Percentiles rank a stretch among this genome's conserved stretches.
Conservation (phyloP, 2,113 vertebrate species). For the Upupa epops region DNA sequence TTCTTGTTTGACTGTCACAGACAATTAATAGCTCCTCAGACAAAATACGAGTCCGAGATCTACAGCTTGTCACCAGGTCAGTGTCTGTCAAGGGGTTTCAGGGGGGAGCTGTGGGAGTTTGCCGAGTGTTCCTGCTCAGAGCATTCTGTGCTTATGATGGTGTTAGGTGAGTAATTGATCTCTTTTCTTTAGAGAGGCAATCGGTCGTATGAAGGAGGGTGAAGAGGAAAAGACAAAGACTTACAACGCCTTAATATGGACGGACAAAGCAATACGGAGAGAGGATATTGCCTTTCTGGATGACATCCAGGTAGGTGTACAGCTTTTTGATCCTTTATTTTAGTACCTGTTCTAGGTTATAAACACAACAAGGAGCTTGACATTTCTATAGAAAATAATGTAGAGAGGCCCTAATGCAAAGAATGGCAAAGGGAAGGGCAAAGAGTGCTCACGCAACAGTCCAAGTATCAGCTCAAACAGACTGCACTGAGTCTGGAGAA, state of each 20-base stretch:
- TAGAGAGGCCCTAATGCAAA: not conserved
- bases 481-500: not conserved
- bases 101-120: not conserved
- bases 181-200: slow-evolving; percentile 84
- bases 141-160: not conserved
- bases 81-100: slow-evolving; percentile 16
- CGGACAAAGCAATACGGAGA: slow-evolving; percentile 79
- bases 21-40: slow-evolving; percentile 90
- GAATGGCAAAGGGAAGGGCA: not conserved
- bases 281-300: slow-evolving; percentile 86
- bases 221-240: slow-evolving; percentile 98
- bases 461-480: not conserved
- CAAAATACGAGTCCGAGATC: slow-evolving; percentile 92
- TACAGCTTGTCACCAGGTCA: slow-evolving; percentile 95
- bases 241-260: slow-evolving; percentile 95
- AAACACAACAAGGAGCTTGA: not conserved
- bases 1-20: slow-evolving; percentile 67
- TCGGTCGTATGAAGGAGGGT: slow-evolving; percentile 94
- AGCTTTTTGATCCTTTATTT: not conserved
- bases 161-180: slow-evolving; percentile 33
- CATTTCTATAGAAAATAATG: not conserved
- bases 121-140: not conserved
- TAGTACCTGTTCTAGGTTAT: not conserved
- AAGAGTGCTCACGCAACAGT: not conserved
- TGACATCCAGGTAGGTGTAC: slow-evolving; percentile 80